phyloP scores from a whole-genome alignment of 2,888 invertebrate genomes.

The Muschampia plurimacula region DNA sequence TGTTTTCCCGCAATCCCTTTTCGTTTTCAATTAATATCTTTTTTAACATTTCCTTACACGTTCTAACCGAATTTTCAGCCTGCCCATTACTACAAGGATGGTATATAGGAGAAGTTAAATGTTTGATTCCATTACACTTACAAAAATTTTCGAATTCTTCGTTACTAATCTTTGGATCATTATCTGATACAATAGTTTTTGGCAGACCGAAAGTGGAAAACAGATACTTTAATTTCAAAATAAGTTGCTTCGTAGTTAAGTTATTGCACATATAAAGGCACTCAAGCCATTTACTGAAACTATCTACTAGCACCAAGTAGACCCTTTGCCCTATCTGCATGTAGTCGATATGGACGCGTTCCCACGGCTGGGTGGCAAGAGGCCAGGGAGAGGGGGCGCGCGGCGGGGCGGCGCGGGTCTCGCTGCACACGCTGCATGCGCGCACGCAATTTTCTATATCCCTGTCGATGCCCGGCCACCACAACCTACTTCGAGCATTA shows the following conservation, averaged over 20 bases:
- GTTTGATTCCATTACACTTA: slow-evolving; percentile 42
- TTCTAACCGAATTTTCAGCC: slow-evolving; percentile 31
- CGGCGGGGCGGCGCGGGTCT: slow-evolving; percentile 29
- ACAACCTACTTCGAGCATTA: slow-evolving; percentile 39
- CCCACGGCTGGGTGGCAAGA: slow-evolving; percentile 40
- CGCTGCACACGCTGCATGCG: slow-evolving; percentile 29
- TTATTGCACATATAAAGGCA: slow-evolving; percentile 35
- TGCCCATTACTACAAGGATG: slow-evolving; percentile 48
- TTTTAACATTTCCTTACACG: slow-evolving; percentile 29
- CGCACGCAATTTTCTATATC: slow-evolving; percentile 38
- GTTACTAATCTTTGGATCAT: slow-evolving; percentile 38
- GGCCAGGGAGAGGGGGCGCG: slow-evolving; percentile 38
- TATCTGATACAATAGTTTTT: slow-evolving; percentile 44
- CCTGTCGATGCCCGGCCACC: slow-evolving; percentile 18
- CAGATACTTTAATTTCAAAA: slow-evolving; percentile 33
- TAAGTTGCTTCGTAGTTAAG: slow-evolving; percentile 26
- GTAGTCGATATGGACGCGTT: slow-evolving; percentile 42
- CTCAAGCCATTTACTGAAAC: slow-evolving; percentile 37
- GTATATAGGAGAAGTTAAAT: slow-evolving; percentile 41
- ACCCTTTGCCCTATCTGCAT: slow-evolving; percentile 32
- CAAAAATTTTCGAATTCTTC: slow-evolving; percentile 7
- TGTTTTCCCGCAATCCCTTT: not conserved
- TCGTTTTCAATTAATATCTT: not conserved
- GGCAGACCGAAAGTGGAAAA: slow-evolving; percentile 43
- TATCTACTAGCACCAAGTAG: slow-evolving; percentile 40